These are phyloP conservation scores for Watsonalla cultraria DNA, from an alignment of 2,888 invertebrate genomes.

Conservation along the genomic window DNA sequence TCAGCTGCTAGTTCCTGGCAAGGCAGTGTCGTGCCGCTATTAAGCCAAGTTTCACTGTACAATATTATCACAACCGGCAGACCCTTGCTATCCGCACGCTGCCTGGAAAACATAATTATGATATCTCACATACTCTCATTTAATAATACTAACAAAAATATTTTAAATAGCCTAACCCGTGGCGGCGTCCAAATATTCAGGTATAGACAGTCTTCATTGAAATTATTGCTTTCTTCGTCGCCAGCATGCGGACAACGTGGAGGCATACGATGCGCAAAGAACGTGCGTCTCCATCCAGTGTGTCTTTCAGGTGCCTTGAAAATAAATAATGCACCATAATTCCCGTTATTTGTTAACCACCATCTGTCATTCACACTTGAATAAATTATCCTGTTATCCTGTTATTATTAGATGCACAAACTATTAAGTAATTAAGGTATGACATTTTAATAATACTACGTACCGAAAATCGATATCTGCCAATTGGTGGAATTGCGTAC, in stretches of 20 bases:
- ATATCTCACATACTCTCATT: not conserved
- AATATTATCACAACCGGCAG: slow-evolving; percentile 85
- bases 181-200: slow-evolving; percentile 94
- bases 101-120: slow-evolving; percentile 44
- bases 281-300: slow-evolving; percentile 84
- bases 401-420: too few species aligned
- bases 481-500: slow-evolving; percentile 87
- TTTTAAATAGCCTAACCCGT: slow-evolving; percentile 66
- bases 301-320: slow-evolving; percentile 83
- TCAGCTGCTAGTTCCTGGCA: slow-evolving; percentile 87
- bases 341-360: too few species aligned
- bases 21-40: slow-evolving; percentile 73
- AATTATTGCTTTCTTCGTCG: slow-evolving; percentile 41
- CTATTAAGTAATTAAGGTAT: too few species aligned
- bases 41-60: slow-evolving; percentile 81
- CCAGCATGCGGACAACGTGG: slow-evolving; percentile 83
- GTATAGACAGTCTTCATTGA: slow-evolving; percentile 91
- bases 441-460: slow-evolving; percentile 14
- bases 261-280: slow-evolving; percentile 83
- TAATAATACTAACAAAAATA: slow-evolving; percentile 1
- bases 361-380: not conserved
- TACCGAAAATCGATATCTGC: slow-evolving; percentile 86
- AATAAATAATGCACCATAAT: slow-evolving; percentile 4
- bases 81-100: slow-evolving; percentile 71
- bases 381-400: too few species aligned